Base-by-base conservation (phyloP, 2,797 vertebrate species). In the Eulemur rubriventer region DNA sequence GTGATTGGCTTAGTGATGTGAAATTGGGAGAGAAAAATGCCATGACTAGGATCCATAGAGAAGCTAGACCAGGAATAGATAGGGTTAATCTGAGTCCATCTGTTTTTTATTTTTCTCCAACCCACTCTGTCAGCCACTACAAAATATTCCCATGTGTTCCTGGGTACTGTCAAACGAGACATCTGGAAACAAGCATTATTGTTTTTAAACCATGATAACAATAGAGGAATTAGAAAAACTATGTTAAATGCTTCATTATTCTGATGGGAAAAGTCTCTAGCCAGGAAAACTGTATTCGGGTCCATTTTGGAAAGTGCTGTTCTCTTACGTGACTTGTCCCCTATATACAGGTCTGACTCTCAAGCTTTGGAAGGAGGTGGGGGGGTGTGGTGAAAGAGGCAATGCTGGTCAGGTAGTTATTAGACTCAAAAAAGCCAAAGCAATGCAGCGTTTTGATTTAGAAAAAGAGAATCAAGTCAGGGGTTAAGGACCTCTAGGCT, bases 91-190 rank as follows among this genome's bases (percentile, higher is more conserved):
- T 97, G 73, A 70, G 84, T 88, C 97, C 98, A 98, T 99, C 97
- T 98, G 98, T 97, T 98, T 98, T 98, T 97, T 97, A 82, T 98
- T 98, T 98, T 98, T 96, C 97, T 92, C 96, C 95, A 98, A 97
- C 96, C 96, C 97, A 95, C 94, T 98, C 97, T 96, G 97, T 98
- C 98, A 98, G 98, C 98, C 98, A 98, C 98, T 98, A 95, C 98
- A 98, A 98, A 98, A 97, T 97, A 98, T 97, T 98, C 98, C 98
- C 98, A 98, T 98, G 98, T 98, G 98, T 98, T 98, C 97, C 75
- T 87, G 96, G 97, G 97, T 96, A 98, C 95, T 97, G 97, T 96
- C 70, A 97, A 98, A 95, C 33, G 95, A 97, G 97, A 99, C 98
- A 99, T 98, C 98, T 98, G 98, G 98, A 98, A 98, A 96, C 76